Evolutionary conservation across 2,888 invertebrate genomes (phyloP).

Genomic region (Hyalella azteca): DNA sequence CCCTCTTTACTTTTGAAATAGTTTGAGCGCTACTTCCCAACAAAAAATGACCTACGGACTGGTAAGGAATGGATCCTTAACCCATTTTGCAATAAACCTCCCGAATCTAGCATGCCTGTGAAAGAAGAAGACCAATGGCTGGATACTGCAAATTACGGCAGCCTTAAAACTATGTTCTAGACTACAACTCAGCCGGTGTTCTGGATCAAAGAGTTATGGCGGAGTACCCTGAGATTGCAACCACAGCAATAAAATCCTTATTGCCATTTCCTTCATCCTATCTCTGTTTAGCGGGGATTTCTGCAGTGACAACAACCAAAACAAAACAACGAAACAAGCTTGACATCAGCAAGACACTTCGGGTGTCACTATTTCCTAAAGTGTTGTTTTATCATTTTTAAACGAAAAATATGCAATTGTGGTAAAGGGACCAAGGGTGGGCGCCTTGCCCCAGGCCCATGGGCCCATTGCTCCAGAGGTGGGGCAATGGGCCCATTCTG

Average conservation of each 20-base stretch:
- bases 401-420: too few species aligned
- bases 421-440: too few species aligned
- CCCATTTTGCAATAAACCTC: not conserved
- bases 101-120: not conserved
- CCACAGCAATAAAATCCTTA: not conserved
- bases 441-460: too few species aligned
- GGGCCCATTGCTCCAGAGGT: too few species aligned
- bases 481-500: too few species aligned
- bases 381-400: too few species aligned
- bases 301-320: constrained; percentile 5
- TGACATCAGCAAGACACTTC: not conserved
- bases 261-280: not conserved
- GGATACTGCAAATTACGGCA: constrained; percentile 13
- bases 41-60: not conserved
- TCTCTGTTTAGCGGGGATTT: not conserved
- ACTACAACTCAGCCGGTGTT: constrained; percentile 4
- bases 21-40: not conserved
- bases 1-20: not conserved
- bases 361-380: constrained; percentile 23
- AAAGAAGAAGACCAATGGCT: not conserved
- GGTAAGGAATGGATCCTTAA: constrained; percentile 1
- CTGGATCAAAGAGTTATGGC: constrained; percentile 27
- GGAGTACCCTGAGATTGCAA: constrained; percentile 4
- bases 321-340: not conserved
- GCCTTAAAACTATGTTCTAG: constrained; percentile 27